Conservation (phyloP, 2,888 invertebrate species). For the Macrosoma leucophasiata region DNA sequence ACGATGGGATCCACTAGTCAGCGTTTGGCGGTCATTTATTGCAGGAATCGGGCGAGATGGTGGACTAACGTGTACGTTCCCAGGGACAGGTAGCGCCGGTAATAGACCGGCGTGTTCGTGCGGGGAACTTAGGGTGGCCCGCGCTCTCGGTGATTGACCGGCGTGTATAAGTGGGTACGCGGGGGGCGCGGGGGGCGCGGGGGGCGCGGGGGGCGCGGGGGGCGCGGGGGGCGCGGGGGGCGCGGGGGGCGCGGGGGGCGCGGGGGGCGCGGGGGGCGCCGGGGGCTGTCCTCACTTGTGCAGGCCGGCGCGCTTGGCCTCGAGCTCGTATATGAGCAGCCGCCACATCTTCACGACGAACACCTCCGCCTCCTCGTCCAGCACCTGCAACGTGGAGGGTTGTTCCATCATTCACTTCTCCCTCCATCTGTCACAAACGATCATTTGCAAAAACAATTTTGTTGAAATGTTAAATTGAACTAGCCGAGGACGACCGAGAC, state of each 20-base stretch:
- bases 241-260: not conserved
- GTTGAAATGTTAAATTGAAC: no score
- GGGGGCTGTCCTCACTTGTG: conserved; percentile 44
- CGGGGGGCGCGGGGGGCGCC: not conserved
- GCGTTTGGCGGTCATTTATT: no score
- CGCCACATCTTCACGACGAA: conserved; percentile 99
- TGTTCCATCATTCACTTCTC: no score
- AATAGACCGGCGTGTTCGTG: not conserved
- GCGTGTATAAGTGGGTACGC: not conserved
- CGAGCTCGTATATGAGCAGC: conserved; percentile 98
- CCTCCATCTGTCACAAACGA: no score
- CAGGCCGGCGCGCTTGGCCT: conserved; percentile 96
- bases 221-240: not conserved
- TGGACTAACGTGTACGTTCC: no score
- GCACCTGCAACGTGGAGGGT: no score
- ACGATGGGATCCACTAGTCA: no score
- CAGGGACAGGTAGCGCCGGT: no score
- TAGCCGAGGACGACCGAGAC: no score
- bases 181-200: not conserved
- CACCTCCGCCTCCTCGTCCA: conserved; percentile 99
- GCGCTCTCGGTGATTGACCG: not conserved
- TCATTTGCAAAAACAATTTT: no score
- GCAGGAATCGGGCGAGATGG: no score
- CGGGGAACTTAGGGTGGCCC: not conserved
- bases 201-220: not conserved